These are phyloP conservation scores for Tinamus guttatus DNA, from an alignment of 2,113 vertebrate genomes.

Conservation along the genomic window DNA sequence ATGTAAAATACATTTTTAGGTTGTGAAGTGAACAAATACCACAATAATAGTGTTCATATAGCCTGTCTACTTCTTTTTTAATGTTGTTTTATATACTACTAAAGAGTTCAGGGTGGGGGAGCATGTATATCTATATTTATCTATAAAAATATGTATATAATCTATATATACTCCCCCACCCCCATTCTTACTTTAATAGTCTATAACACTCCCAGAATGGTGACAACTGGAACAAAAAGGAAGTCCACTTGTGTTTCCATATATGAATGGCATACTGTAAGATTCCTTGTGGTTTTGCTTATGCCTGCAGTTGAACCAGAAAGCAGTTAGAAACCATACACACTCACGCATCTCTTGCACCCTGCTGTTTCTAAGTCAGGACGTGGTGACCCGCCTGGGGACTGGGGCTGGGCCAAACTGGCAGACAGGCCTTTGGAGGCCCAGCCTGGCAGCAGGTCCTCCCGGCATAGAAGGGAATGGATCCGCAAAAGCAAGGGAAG, in stretches of 20 bases:
- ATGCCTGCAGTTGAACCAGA: not conserved
- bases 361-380: too few relatives aligned
- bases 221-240: not conserved
- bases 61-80: too few relatives aligned
- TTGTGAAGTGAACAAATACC: not conserved
- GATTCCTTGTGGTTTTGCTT: too few relatives aligned
- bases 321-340: not conserved
- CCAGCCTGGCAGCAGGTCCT: rapidly evolving
- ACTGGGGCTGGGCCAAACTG: not conserved
- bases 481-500: not conserved
- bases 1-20: not conserved
- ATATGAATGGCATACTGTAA: not conserved
- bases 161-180: too few relatives aligned
- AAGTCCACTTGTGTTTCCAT: not conserved
- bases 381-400: too few relatives aligned
- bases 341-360: not conserved
- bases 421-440: not conserved
- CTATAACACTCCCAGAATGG: not conserved
- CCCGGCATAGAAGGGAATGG: not conserved
- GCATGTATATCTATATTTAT: too few relatives aligned
- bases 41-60: not conserved
- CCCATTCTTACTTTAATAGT: rapidly evolving
- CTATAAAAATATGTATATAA: too few relatives aligned
- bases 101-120: too few relatives aligned
- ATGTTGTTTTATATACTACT: too few relatives aligned